phyloP scores from a whole-genome alignment of 1,140 invertebrate genomes.

The Saccostrea glomerata region DNA sequence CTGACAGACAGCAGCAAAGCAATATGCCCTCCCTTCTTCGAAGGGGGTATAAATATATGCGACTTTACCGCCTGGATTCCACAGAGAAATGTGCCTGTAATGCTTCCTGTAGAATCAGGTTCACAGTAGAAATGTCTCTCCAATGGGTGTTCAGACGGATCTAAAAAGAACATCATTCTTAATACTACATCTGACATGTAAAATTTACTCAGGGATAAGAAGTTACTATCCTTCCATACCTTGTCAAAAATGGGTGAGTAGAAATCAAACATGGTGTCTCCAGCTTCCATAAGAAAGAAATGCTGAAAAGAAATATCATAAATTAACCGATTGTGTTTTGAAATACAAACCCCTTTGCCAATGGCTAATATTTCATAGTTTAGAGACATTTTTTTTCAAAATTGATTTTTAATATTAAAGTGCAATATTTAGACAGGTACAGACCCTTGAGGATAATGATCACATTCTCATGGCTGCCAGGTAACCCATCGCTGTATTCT shows the following conservation, averaged over 20 bases:
- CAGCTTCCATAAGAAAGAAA: constrained; percentile 84
- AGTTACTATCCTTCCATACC: constrained; percentile 72
- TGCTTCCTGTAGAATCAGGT: constrained; percentile 81
- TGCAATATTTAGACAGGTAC: no score
- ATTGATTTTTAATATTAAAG: no score
- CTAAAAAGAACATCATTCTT: constrained; percentile 66
- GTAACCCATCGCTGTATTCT: no score
- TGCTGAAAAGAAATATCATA: constrained; percentile 64
- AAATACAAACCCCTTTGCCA: neutral
- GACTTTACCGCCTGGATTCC: constrained; percentile 59
- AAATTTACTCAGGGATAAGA: no score
- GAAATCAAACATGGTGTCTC: constrained; percentile 84
- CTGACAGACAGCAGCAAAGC: no score
- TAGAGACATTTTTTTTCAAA: no score
- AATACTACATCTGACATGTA: neutral
- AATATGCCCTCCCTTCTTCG: no score
- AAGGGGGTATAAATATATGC: no score
- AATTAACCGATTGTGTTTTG: neutral
- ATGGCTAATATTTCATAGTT: neutral
- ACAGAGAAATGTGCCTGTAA: constrained; percentile 80
- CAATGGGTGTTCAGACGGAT: constrained; percentile 78
- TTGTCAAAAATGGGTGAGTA: constrained; percentile 82
- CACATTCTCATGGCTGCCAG: neutral
- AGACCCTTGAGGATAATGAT: neutral
- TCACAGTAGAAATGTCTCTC: constrained; percentile 79